Conservation (phyloP, 2,888 invertebrate species). For the Orthonychiurus folsomi region DNA sequence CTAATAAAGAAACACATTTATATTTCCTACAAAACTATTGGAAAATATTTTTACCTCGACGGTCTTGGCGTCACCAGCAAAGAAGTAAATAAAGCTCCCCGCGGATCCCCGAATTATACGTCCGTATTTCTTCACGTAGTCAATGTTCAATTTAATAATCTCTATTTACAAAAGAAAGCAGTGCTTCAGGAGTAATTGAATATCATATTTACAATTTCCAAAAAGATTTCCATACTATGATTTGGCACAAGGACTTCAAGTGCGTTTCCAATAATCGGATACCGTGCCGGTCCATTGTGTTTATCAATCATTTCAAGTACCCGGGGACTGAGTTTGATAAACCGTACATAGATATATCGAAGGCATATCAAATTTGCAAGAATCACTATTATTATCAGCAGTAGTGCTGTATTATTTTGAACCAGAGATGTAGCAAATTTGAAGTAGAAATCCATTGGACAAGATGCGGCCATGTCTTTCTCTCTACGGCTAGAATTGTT, state of each 20-base stretch:
- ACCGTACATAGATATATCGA: background rate
- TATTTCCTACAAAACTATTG: too few species aligned
- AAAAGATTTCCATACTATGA: conserved; percentile 53
- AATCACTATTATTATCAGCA: too few species aligned
- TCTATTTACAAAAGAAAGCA: background rate
- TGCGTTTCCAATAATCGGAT: conserved; percentile 66
- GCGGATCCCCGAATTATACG: background rate
- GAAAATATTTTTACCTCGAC: too few species aligned
- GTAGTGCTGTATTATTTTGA: too few species aligned
- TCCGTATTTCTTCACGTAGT: background rate
- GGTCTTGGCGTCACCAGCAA: too few species aligned
- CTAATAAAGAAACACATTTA: too few species aligned
- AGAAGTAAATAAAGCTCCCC: too few species aligned
- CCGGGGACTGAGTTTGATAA: background rate
- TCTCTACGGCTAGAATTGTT: too few species aligned
- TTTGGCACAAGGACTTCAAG: conserved; percentile 64
- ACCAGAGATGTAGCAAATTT: too few species aligned
- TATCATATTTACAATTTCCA: background rate
- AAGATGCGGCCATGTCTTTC: too few species aligned
- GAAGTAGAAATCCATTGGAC: too few species aligned
- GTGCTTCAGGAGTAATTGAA: background rate
- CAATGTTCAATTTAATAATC: background rate
- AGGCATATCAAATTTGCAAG: too few species aligned
- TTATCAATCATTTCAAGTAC: conserved; percentile 56
- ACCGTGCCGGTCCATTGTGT: conserved; percentile 62